Percentiles rank a stretch among this genome's conserved stretches.
Evolutionary conservation across 23 tunicate genomes (phyloP).

Genomic region (Botrylloides violaceus): DNA sequence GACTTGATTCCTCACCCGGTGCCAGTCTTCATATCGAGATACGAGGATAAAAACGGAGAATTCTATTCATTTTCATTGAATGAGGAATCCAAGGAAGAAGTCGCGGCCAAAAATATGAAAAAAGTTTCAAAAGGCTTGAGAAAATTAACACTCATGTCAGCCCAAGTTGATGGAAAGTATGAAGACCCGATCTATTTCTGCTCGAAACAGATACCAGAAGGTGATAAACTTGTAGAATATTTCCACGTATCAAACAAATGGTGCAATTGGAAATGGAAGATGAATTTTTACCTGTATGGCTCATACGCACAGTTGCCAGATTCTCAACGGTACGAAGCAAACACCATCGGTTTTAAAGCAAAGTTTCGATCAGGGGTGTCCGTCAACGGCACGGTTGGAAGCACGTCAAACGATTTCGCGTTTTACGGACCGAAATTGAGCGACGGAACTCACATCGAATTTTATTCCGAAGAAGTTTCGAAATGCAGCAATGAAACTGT

Average conservation of each 20-base stretch:
- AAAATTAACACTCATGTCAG: background rate
- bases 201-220: background rate
- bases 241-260: background rate
- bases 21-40: background rate
- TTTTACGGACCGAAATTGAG: background rate
- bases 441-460: no score
- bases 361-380: background rate
- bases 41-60: background rate
- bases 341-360: background rate
- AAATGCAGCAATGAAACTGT: background rate
- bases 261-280: background rate
- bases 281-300: background rate
- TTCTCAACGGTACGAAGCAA: background rate
- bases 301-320: background rate
- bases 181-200: background rate
- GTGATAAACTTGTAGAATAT: no score
- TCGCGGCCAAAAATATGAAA: background rate
- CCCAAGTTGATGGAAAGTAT: background rate
- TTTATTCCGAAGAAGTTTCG: background rate
- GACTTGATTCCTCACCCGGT: background rate
- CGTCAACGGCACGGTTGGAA: background rate
- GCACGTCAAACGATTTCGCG: background rate
- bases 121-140: background rate
- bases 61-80: background rate
- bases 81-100: background rate